These are phyloP conservation scores for Momotus momota DNA, from an alignment of 2,797 vertebrate species.

Conservation along the genomic window DNA sequence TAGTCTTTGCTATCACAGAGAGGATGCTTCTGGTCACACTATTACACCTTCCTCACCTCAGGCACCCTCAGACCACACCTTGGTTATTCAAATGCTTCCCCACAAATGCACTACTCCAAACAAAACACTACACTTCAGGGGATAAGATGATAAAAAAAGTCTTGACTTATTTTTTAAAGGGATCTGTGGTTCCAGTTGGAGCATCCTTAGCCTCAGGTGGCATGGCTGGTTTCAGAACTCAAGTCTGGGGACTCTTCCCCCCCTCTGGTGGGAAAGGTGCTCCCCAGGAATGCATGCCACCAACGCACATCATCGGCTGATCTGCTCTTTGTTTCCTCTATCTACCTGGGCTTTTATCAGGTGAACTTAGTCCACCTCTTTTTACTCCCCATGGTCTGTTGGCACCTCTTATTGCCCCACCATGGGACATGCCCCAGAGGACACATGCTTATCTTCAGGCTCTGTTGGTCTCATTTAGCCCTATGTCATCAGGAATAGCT, in stretches of 20 bases:
- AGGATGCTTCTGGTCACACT: background rate
- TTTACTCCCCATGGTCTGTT: background rate
- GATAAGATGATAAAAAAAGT: background rate
- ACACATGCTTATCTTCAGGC: rapidly evolving
- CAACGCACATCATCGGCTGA: rapidly evolving
- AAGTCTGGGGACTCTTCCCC: background rate
- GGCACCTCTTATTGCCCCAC: background rate
- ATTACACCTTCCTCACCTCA: rapidly evolving
- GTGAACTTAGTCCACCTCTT: rapidly evolving
- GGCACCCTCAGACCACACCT: background rate
- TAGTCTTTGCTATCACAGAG: background rate
- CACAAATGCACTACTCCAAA: background rate
- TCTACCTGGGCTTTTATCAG: background rate
- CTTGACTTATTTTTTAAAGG: background rate
- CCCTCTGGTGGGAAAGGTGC: background rate
- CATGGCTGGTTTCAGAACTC: rapidly evolving
- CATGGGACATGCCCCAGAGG: background rate
- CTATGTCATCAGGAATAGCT: background rate
- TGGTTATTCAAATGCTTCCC: background rate
- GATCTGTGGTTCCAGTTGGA: rapidly evolving
- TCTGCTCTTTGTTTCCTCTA: background rate
- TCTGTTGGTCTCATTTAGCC: background rate
- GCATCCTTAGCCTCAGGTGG: background rate
- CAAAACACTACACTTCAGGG: rapidly evolving
- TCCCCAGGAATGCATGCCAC: rapidly evolving